Base-by-base conservation (phyloP, 2,888 invertebrate genomes). In the Holacanthella duospinosa region DNA sequence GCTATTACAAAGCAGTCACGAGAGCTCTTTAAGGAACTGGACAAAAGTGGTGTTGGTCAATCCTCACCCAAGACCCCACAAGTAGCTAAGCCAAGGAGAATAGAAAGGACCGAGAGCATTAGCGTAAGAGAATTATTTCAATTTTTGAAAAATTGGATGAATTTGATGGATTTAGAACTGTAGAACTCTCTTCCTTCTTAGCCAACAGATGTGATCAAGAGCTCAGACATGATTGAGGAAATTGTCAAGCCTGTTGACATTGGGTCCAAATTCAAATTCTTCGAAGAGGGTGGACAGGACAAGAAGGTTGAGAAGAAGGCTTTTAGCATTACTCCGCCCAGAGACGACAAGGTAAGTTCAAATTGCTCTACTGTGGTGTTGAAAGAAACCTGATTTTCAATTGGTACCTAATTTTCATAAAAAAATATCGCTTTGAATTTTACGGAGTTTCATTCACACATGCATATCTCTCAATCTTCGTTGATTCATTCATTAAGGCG, bases 241-340 rank as follows among this genome's bases (percentile, higher is more conserved):
- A 58, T 84, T 75, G 85, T 90, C 63, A 84, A 87, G 78, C 89
- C 90, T 0, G 85, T 87, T 0, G 90, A 91, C 77, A 85, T 93
- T 72, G 85, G 88, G 62, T 86, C 88, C 76, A 83, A 89, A 74
- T 93, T 92, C 82, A 87, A 88, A 79, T 93, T 92, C 82, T 93
- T 93, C 80, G 92, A 92, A 82, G 86, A 86, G 0, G 92, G 88
- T 81, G 84, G 82, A 75, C 87, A 88, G 59, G 85, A 86, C 71
- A 82, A 83, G 73, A 80, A 82, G 75, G 28, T n/a, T 29, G 63
- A 70, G 54, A 60, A 66, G 19, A 67, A 70, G 29, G 79, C 82
- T 70, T 92, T 92, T 80, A 83, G 91, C 73, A 90, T 92, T 79
- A 92, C 92, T 44, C 92, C 93, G 66, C 92, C 93, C 1, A 80